Evolutionary conservation across 2,797 vertebrate species (phyloP), one percentile per base, ranked within the genome.

Genomic region (Odontamblyopus rebecca): DNA sequence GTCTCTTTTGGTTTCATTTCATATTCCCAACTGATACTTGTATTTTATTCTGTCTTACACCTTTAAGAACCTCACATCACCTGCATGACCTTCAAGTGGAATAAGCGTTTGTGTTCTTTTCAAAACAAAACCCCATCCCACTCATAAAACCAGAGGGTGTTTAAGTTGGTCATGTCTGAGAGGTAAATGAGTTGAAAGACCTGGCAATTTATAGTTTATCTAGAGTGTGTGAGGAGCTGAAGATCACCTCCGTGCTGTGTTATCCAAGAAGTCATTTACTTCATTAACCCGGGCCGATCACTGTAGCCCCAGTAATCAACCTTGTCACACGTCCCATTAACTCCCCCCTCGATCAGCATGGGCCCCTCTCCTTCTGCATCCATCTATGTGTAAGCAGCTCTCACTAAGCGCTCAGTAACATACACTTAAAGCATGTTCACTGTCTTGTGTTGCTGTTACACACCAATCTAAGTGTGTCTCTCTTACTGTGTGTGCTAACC

Each of bases 261-360:
- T 86, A 84, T 85, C 85, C 82, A 86, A 86, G 83, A 83, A 89
- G 85, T 85, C 85, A 81, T 91, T 90, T 88, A 89, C 83, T 89
- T 91, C 87, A 91, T 92, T 91, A 92, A 91, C 85, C 90, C 85
- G 76, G 86, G 67, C 77, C 88, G 84, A 91, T 89, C 85, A 78
- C 81, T 27, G 73, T 87, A 83, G 86, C 86, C 89, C 84, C 78
- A 81, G 86, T 87, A 90, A 91, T 92, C 91, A 90, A 84, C 89
- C 86, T 83, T 85, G 89, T 90, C 90, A 90, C 86, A 89, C 78
- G 71, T 91, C 81, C 88, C 89, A 91, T 92, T 91, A 92, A 85
- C 85, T 91, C 86, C 82, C 83, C 88, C 78, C 75, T 88, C 87
- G 74, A 84, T 90, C 85, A 85, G 77, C 78, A 54, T 54, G 78